Evolutionary conservation across 2,113 vertebrate genomes (phyloP).

Genomic region (Microcebus griseorufus): DNA sequence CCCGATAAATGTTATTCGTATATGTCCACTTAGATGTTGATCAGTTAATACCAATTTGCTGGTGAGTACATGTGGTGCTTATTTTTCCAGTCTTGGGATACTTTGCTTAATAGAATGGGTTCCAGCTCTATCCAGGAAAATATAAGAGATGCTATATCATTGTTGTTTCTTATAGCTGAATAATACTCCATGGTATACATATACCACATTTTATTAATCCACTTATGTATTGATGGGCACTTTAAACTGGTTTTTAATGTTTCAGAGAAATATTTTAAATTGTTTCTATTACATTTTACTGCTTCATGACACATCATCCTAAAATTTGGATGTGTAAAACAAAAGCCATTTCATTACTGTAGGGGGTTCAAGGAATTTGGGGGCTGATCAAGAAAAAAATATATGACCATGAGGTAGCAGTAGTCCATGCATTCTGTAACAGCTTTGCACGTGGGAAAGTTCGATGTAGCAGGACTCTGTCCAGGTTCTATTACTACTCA

Average conservation of each 20-base stretch:
- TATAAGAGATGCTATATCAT: too few relatives aligned
- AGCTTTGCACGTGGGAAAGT: not conserved
- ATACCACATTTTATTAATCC: too few relatives aligned
- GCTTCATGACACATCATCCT: not conserved
- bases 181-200: too few relatives aligned
- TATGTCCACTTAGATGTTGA: too few relatives aligned
- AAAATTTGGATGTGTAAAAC: not conserved
- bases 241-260: not conserved
- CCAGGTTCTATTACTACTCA: not conserved
- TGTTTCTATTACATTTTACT: not conserved
- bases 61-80: too few relatives aligned
- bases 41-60: too few relatives aligned
- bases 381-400: not conserved
- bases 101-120: too few relatives aligned
- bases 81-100: too few relatives aligned
- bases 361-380: not conserved
- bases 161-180: too few relatives aligned
- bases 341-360: not conserved
- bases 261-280: slow-evolving; percentile 3
- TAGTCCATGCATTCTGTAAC: not conserved
- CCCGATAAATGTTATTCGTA: too few relatives aligned
- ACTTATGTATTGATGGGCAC: too few relatives aligned
- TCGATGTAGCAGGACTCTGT: not conserved
- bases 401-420: not conserved
- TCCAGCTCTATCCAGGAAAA: too few relatives aligned